phyloP scores from a whole-genome alignment of 2,888 invertebrate species.

The Nasonovia ribisnigri region DNA sequence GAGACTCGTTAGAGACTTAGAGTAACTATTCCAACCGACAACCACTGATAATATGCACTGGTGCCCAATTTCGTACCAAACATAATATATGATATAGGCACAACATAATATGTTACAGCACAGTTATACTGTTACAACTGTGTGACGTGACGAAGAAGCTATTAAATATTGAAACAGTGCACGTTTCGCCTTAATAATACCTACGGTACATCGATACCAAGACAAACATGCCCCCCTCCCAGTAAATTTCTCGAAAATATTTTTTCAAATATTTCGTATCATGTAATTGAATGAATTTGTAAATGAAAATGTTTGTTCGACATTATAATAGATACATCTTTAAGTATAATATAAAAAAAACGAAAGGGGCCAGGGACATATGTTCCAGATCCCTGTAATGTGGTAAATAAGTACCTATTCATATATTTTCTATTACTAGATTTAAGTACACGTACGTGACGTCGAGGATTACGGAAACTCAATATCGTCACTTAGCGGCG shows the following conservation, averaged over 20 bases:
- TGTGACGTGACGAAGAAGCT: not conserved
- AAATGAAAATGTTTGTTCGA: not conserved
- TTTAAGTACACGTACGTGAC: constrained; percentile 12
- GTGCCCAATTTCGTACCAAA: not conserved
- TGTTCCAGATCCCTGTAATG: not conserved
- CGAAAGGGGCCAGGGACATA: not conserved
- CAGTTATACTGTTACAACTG: not conserved
- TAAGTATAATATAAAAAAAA: not conserved
- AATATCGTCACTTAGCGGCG: not conserved
- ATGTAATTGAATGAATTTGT: not conserved
- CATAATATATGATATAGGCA: not conserved
- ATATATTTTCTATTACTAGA: not conserved
- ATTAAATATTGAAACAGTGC: not conserved
- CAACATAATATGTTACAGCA: not conserved
- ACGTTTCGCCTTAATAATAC: not conserved
- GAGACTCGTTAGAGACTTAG: too few species aligned
- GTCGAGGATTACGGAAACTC: not conserved
- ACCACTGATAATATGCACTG: not conserved
- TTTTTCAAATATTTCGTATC: not conserved
- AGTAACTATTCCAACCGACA: not conserved
- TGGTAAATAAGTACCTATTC: not conserved
- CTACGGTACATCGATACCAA: not conserved
- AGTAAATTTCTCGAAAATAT: not conserved
- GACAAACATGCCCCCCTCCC: not conserved
- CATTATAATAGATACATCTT: not conserved